Base-by-base conservation (phyloP, 2,888 invertebrate species). In the Dyspetes luteomarginatus region DNA sequence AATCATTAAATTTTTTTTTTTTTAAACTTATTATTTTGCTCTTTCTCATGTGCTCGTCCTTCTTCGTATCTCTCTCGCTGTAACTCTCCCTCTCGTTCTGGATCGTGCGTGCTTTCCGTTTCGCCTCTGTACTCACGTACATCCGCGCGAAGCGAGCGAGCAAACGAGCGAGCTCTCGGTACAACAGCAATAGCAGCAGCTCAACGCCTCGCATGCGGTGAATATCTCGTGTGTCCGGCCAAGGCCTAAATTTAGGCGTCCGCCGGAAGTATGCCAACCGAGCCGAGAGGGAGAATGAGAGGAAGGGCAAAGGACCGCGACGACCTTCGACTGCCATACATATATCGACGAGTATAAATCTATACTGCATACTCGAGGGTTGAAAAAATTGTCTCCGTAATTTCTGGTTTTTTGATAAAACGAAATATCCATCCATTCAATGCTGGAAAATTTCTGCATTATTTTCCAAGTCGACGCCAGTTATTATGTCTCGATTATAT, bases 211-310 rank as follows among this genome's bases (percentile, higher is more conserved):
- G 28, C 64, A 28, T 55, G n/a, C 64, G 41, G 73, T 56, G 64
- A 67, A 77, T 77, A 81, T 81, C 79, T 82, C 82, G 81, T 74
- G n/a, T n/a, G 78, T 77, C 81, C 68, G 84, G 71, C 78, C 75
- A 81, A 83, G 82, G 85, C 86, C 86, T 86, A 89, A 89, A 88
- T 88, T 88, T 89, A 86, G 89, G 87, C 85, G 86, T 86, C 85
- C 86, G 84, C 84, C 87, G 88, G 87, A 88, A 81, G 81, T 64
- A 68, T 73, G 81, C 76, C 76, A 76, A 73, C 68, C 77, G 68
- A 67, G 48, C 76, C 55, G 68, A 60, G 26, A 56, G 64, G 55
- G 73, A 64, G 73, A 68, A 81, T 48, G 56, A 48, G 76, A 64
- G 73, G 56, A 73, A 72, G 68, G 64, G 68, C 73, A 56, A 81